Evolutionary conservation across 2,113 vertebrate species (phyloP).

Genomic region (Sardina pilchardus): DNA sequence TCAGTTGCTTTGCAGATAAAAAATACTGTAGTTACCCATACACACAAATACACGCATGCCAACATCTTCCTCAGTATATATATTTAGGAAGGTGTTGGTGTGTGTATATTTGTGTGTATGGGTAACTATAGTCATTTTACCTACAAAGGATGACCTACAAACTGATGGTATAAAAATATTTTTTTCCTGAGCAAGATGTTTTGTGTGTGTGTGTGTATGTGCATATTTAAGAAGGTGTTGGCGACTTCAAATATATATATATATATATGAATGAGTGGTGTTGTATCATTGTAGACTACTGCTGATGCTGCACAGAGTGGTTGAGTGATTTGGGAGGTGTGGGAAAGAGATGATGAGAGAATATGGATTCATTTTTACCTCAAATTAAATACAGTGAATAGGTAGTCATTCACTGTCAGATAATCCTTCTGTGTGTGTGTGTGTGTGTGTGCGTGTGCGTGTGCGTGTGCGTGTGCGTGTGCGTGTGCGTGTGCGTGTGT

Average conservation of each 20-base stretch:
- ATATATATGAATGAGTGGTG: not conserved
- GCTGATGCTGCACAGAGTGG: not conserved
- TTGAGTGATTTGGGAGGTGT: not conserved
- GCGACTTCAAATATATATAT: not conserved
- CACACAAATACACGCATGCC: too few species aligned
- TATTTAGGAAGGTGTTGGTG: too few species aligned
- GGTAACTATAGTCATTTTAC: not conserved
- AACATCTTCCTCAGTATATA: too few species aligned
- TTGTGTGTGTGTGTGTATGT: conserved; percentile 14
- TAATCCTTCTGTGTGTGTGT: not conserved
- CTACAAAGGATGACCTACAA: not conserved
- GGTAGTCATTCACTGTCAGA: conserved; percentile 9
- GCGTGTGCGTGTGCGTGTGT: not conserved
- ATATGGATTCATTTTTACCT: not conserved
- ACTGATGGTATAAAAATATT: too few species aligned
- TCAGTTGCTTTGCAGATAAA: too few species aligned
- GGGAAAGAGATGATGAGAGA: not conserved
- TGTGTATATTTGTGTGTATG: not conserved
- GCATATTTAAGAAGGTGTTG: not conserved
- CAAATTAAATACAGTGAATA: conserved; percentile 10
- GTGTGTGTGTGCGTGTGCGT: not conserved
- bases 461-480: not conserved
- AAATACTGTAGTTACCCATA: too few species aligned
- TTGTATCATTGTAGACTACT: not conserved
- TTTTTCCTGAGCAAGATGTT: not conserved